Percentiles rank a stretch among this genome's conserved stretches.
phyloP scores from a whole-genome alignment of 35 echinoderm and acorn worm species.

The Eucidaris tribuloides region DNA sequence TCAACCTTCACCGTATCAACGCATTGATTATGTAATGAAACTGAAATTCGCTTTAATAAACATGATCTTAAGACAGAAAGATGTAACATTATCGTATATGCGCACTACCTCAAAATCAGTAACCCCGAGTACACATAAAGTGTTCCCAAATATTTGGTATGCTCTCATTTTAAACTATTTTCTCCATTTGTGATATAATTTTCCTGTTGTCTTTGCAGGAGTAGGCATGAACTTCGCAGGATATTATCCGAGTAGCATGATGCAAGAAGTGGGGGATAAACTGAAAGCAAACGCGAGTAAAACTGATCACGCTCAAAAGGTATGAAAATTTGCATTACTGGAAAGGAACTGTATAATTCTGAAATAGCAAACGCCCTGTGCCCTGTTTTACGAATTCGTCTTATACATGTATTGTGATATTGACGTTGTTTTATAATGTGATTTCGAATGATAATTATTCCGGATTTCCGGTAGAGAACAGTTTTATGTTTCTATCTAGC shows the following conservation, averaged over 20 bases:
- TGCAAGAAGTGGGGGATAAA: background rate
- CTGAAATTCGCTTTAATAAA: too few relatives aligned
- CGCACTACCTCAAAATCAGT: too few relatives aligned
- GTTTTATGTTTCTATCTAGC: background rate
- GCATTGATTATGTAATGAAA: too few relatives aligned
- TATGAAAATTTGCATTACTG: background rate
- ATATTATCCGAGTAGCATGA: conserved; percentile 24
- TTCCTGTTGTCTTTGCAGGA: conserved; percentile 14
- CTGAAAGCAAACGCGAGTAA: background rate
- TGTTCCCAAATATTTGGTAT: too few relatives aligned
- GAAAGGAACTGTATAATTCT: background rate
- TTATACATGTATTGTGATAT: background rate
- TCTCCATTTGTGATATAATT: too few relatives aligned
- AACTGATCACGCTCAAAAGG: background rate
- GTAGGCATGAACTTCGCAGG: background rate
- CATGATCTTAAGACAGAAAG: too few relatives aligned
- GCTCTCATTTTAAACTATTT: too few relatives aligned
- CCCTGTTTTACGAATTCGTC: background rate
- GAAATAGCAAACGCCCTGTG: background rate
- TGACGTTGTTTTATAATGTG: background rate
- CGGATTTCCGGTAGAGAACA: background rate
- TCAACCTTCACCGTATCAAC: too few relatives aligned
- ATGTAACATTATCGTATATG: too few relatives aligned
- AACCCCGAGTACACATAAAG: too few relatives aligned
- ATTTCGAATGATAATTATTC: background rate